Evolutionary conservation across 2,888 invertebrate genomes (phyloP).

Genomic region (Agrotis clavis): DNA sequence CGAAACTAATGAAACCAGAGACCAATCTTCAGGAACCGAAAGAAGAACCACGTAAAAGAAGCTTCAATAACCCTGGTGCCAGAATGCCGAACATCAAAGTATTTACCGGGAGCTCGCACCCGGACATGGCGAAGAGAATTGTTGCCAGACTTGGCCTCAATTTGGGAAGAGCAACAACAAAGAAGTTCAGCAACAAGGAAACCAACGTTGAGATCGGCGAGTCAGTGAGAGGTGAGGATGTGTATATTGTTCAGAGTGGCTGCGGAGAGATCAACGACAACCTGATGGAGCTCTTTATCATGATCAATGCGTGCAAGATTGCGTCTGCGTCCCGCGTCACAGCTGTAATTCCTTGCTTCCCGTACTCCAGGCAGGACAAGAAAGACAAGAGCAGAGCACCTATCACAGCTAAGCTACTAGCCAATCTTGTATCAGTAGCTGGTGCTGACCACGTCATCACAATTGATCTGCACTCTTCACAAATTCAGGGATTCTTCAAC

Average conservation of each 20-base stretch:
- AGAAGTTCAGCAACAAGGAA: slow-evolving; percentile 99
- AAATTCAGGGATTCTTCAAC: slow-evolving; percentile 98
- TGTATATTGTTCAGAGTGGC: slow-evolving; percentile 97
- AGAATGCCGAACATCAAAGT: slow-evolving; percentile 99
- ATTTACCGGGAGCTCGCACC: slow-evolving; percentile 99
- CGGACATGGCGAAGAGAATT: slow-evolving; percentile 98
- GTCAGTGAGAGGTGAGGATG: slow-evolving; percentile 97
- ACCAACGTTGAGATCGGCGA: slow-evolving; percentile 98
- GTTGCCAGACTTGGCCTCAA: slow-evolving; percentile 98
- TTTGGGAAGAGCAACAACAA: slow-evolving; percentile 98
- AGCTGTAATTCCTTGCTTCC: slow-evolving; percentile 97
- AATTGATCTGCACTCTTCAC: slow-evolving; percentile 97
- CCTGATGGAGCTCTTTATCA: slow-evolving; percentile 97
- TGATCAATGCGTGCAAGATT: slow-evolving; percentile 98
- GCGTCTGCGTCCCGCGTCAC: slow-evolving; percentile 97
- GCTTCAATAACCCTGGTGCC: slow-evolving; percentile 75
- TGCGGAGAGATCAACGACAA: slow-evolving; percentile 98
- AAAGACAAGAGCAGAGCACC: slow-evolving; percentile 98
- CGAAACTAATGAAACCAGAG: slow-evolving; percentile 81
- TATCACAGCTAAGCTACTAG: slow-evolving; percentile 97
- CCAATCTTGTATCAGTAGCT: slow-evolving; percentile 97
- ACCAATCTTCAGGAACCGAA: slow-evolving; percentile 67
- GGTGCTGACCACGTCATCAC: slow-evolving; percentile 98
- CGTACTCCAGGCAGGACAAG: slow-evolving; percentile 97
- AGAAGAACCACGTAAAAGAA: slow-evolving; percentile 65